Base-by-base conservation (phyloP, 1,140 invertebrate species). In the Stenopsyche tienmushanensis region DNA sequence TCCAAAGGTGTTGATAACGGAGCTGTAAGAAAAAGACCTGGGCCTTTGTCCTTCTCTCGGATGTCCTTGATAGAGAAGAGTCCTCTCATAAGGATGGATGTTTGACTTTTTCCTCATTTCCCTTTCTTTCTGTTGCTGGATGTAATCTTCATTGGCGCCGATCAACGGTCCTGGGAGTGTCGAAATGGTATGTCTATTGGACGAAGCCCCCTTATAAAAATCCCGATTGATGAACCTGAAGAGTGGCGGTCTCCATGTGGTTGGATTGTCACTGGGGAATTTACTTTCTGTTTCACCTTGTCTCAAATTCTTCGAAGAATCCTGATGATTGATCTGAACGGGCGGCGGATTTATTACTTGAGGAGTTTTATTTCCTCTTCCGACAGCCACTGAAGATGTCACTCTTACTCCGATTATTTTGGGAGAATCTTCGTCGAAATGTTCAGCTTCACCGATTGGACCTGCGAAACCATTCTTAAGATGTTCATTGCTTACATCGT, bases 371-470 rank as follows among this genome's bases (percentile, higher is more conserved):
- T 63, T 69, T 9, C 75, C 72, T 62, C 80, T 72, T 15, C 74
- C 78, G 8, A 80, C 73, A 15, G 79, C 80, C 10, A 81, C 76
- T 24, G 80, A 81, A 20, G 80, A 81, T 20, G 80, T 81, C 41
- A 81, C 79, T 72, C 80, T 75, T 34, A 81, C 79, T 34, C 78
- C 80, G 71, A 81, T 80, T 23, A 81, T 77, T 74, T 79, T 72
- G 13, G 69, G 69, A 45, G 65, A 29, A 52, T 77, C 77, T 47
- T 75, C 71, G 47, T 70, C 64, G 26, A 47, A 49, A 50, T 62
- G 47, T 21, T 69, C 63, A 49, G 64, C 24, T 13, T 64, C 60
- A 7, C 53, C 60, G 23, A 57, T 62, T 3, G 63, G 23, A 58
- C 62, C 53, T 15, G 50, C 42, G 39, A 66, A 62, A 13, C 25